Evolutionary conservation across 1,140 invertebrate species (phyloP).

Genomic region (Palaemon carinicauda): DNA sequence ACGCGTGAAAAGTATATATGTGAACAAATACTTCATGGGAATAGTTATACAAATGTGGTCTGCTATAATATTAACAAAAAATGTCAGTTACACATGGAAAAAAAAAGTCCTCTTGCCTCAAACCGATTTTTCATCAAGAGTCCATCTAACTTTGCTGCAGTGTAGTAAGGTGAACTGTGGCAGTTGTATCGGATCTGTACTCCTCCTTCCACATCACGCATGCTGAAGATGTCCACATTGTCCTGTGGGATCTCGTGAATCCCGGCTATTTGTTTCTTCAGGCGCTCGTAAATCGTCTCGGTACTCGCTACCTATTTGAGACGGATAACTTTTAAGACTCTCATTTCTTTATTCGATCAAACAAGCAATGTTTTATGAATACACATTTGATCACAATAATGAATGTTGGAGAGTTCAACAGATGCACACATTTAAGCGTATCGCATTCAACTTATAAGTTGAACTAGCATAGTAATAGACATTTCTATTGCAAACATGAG

Average conservation of each 20-base stretch:
- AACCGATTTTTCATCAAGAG: constrained; percentile 82
- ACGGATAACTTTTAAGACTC: too few species aligned
- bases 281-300: constrained; percentile 19
- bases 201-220: constrained; percentile 72
- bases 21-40: neutral
- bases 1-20: neutral
- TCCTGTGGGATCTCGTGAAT: constrained; percentile 70
- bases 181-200: constrained; percentile 94
- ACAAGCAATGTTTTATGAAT: too few species aligned
- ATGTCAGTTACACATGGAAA: neutral
- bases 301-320: too few species aligned
- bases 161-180: constrained; percentile 95
- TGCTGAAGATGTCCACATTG: constrained; percentile 95
- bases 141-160: constrained; percentile 92
- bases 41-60: neutral
- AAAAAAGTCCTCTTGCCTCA: constrained; percentile 66
- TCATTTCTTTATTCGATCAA: too few species aligned
- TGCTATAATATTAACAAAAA: neutral
- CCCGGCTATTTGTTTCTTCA: constrained; percentile 21
- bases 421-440: too few species aligned
- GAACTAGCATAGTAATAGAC: too few species aligned
- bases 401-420: too few species aligned
- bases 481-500: too few species aligned
- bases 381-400: too few species aligned
- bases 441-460: too few species aligned